Conservation (phyloP, 2,888 invertebrate species). For the Agrilus biguttatus region DNA sequence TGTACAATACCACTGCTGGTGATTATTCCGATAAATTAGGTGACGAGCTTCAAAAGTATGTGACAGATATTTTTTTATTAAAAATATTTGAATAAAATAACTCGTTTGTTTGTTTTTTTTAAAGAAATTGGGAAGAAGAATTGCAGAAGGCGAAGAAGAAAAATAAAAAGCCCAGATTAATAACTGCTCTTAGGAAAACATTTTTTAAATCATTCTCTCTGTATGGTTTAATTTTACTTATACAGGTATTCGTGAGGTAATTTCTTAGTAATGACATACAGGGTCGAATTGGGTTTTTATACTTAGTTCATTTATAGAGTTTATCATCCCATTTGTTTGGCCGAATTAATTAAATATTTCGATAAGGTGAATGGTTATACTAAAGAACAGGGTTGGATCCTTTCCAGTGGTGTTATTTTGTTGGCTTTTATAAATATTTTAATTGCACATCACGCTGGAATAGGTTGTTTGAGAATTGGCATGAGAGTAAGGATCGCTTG, state of each 20-base stretch:
- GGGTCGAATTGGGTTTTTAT: too few species aligned
- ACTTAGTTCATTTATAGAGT: constrained; percentile 33
- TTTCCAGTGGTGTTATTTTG: constrained; percentile 46
- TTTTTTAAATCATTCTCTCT: constrained; percentile 45
- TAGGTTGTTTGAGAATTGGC: constrained; percentile 49
- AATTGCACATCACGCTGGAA: constrained; percentile 46
- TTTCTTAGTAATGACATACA: too few species aligned
- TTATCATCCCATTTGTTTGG: constrained; percentile 44
- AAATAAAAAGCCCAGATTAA: constrained; percentile 42
- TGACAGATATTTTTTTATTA: neutral
- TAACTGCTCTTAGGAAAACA: constrained; percentile 42
- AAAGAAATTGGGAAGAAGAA: constrained; percentile 46
- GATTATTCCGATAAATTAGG: constrained; percentile 54
- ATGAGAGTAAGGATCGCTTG: constrained; percentile 65
- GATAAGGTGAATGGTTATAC: constrained; percentile 35
- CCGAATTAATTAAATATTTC: constrained; percentile 49
- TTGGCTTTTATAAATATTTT: constrained; percentile 43
- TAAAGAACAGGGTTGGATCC: constrained; percentile 46
- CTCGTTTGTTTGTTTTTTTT: constrained; percentile 6
- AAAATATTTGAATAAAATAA: neutral
- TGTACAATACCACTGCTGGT: constrained; percentile 44
- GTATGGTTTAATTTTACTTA: constrained; percentile 41
- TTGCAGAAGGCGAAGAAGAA: constrained; percentile 32
- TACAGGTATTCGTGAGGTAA: constrained; percentile 46
- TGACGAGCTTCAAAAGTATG: constrained; percentile 24